Conservation (phyloP, 2,888 invertebrate species). For the Neocrepidodera transversa region DNA sequence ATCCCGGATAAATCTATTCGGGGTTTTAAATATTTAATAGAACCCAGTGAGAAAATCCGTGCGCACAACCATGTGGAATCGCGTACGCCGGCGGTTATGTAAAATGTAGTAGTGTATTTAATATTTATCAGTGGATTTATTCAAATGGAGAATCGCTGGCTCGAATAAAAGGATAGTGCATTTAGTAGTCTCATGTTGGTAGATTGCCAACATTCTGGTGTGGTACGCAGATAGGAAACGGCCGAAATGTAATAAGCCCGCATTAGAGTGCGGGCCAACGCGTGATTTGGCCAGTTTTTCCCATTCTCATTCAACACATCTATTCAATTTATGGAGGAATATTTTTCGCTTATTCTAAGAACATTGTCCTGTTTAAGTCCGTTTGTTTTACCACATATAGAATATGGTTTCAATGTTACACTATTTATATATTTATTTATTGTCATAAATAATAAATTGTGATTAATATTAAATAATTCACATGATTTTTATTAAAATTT, state of each 20-base stretch:
- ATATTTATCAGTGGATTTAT: slow-evolving; percentile 35
- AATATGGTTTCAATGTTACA: no score
- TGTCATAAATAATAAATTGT: no score
- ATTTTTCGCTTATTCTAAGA: slow-evolving; percentile 16
- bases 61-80: not conserved
- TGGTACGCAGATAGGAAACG: slow-evolving; percentile 31
- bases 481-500: no score
- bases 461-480: no score
- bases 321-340: slow-evolving; percentile 25
- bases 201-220: slow-evolving; percentile 23
- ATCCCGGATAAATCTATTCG: no score
- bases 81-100: slow-evolving; percentile 17
- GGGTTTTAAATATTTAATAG: not conserved
- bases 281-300: slow-evolving; percentile 36
- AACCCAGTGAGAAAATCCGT: not conserved
- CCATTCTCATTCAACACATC: slow-evolving; percentile 30
- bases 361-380: not conserved
- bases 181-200: slow-evolving; percentile 29
- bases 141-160: slow-evolving; percentile 33
- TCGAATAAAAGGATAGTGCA: slow-evolving; percentile 34
- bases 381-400: not conserved
- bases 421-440: no score
- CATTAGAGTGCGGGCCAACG: slow-evolving; percentile 31
- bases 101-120: slow-evolving; percentile 28
- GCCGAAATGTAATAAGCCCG: slow-evolving; percentile 35